Evolutionary conservation across 2,888 invertebrate genomes (phyloP).

Genomic region (Catocala nupta): DNA sequence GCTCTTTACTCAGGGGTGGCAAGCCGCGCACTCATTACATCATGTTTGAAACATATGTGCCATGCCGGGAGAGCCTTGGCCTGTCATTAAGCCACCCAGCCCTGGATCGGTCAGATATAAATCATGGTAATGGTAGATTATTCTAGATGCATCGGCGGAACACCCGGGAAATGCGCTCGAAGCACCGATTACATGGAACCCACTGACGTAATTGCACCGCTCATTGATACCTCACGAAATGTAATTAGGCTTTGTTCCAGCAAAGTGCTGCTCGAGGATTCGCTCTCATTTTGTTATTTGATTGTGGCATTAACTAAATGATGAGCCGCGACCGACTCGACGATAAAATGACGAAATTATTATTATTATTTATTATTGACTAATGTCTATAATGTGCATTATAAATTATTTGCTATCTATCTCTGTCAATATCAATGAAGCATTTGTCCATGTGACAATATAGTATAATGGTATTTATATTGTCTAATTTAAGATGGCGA

Average conservation of each 20-base stretch:
- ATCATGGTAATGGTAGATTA: conserved; percentile 86
- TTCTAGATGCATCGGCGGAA: conserved; percentile 81
- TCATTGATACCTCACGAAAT: conserved; percentile 85
- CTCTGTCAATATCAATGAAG: too few relatives aligned
- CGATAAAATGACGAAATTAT: too few relatives aligned
- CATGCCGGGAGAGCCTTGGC: conserved; percentile 66
- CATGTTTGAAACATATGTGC: conserved; percentile 70
- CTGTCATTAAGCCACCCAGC: conserved; percentile 80
- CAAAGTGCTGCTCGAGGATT: conserved; percentile 69
- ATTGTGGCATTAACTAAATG: conserved; percentile 73
- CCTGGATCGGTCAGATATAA: conserved; percentile 82
- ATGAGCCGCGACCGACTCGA: conserved; percentile 49
- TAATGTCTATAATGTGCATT: too few relatives aligned
- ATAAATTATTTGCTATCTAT: too few relatives aligned
- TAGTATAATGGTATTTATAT: too few relatives aligned
- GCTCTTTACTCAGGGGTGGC: conserved; percentile 48
- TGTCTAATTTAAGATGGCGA: too few relatives aligned
- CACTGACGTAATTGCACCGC: conserved; percentile 81
- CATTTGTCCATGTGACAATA: too few relatives aligned
- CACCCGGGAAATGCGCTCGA: conserved; percentile 80
- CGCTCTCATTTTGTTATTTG: conserved; percentile 73
- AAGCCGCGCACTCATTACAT: conserved; percentile 64
- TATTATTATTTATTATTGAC: too few relatives aligned
- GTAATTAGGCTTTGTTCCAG: conserved; percentile 83
- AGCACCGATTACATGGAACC: conserved; percentile 78